Conservation (phyloP, 2,888 invertebrate genomes). For the Thyatira batis region DNA sequence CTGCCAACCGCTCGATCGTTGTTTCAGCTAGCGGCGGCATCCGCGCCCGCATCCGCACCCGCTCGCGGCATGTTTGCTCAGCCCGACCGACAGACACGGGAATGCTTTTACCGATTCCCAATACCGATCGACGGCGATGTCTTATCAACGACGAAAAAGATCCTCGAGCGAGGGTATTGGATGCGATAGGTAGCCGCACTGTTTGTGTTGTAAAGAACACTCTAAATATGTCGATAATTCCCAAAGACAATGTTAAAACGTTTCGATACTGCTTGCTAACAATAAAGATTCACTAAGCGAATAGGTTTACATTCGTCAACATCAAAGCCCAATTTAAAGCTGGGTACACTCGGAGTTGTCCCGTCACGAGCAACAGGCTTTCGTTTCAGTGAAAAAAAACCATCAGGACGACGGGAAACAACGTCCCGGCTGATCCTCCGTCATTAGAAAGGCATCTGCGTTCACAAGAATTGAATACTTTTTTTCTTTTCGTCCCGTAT, state of each 20-base stretch:
- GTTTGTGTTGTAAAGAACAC: background rate
- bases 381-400: conserved; percentile 32
- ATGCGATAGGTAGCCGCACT: background rate
- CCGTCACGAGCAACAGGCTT: conserved; percentile 46
- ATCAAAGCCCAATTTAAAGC: conserved; percentile 18
- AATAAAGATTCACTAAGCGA: background rate
- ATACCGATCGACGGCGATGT: conserved; percentile 7
- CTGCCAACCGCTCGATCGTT: background rate
- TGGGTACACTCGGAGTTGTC: conserved; percentile 13
- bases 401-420: conserved; percentile 29
- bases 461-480: conserved; percentile 62
- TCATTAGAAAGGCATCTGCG: conserved; percentile 68
- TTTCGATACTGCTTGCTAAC: too few relatives aligned
- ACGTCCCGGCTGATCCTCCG: conserved; percentile 33
- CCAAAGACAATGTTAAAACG: too few relatives aligned
- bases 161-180: background rate
- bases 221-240: too few relatives aligned
- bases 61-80: conserved; percentile 14
- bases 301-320: background rate
- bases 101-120: conserved; percentile 22
- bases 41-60: background rate
- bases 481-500: conserved; percentile 48
- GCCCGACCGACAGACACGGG: conserved; percentile 14
- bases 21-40: background rate
- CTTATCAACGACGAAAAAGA: conserved; percentile 6